Conservation (phyloP, 1,140 invertebrate genomes). For the Sycobia sp. region DNA sequence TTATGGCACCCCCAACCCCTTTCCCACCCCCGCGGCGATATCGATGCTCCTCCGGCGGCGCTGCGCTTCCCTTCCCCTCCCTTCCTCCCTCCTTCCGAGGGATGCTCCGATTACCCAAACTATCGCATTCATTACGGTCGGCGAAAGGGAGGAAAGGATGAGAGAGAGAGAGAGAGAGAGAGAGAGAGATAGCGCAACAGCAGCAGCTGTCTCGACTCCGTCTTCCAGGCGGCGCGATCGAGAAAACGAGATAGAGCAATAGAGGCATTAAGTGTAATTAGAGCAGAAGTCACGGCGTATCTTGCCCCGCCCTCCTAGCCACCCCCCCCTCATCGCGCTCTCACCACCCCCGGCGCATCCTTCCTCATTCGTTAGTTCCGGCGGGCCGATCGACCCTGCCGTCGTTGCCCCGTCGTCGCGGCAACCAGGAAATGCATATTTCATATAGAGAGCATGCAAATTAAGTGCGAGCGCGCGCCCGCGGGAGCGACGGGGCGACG, state of each 20-base stretch:
- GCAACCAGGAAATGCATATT: slow-evolving; percentile 54
- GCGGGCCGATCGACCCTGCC: background rate
- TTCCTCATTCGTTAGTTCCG: too few species aligned
- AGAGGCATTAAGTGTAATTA: slow-evolving; percentile 43
- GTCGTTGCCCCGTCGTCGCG: slow-evolving; percentile 34
- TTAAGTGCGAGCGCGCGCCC: slow-evolving; percentile 40
- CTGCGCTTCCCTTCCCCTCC: too few species aligned
- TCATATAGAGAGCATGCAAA: slow-evolving; percentile 50
- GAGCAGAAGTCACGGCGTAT: slow-evolving; percentile 33
- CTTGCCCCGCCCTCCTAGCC: too few species aligned
- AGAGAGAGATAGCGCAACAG: too few species aligned
- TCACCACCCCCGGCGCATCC: too few species aligned
- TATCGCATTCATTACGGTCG: slow-evolving; percentile 30
- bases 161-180: background rate
- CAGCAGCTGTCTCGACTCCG: too few species aligned
- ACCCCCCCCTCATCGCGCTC: too few species aligned
- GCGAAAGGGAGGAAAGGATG: background rate
- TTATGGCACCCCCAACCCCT: too few species aligned
- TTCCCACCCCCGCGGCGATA: too few species aligned
- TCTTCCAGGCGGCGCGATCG: too few species aligned
- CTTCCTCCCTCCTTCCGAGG: too few species aligned
- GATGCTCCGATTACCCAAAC: slow-evolving; percentile 36
- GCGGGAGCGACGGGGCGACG: background rate
- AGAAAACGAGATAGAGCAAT: too few species aligned
- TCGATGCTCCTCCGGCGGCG: background rate